Evolutionary conservation across 1,140 invertebrate genomes (phyloP).

Genomic region (Pogonus chalceus): DNA sequence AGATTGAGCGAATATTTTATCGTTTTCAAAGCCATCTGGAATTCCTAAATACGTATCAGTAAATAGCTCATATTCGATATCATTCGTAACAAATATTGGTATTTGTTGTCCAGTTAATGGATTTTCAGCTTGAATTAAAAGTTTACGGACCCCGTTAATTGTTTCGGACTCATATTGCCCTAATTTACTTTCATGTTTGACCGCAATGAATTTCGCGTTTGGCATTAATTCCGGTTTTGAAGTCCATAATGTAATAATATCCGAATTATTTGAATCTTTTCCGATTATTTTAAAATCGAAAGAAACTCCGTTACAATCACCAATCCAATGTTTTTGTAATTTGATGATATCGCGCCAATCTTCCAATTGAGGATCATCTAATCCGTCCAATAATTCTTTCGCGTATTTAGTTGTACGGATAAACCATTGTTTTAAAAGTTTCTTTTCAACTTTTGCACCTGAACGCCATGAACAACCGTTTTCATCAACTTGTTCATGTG

Average conservation of each 20-base stretch:
- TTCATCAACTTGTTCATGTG: constrained; percentile 94
- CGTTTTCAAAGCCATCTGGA: constrained; percentile 39
- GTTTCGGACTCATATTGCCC: constrained; percentile 31
- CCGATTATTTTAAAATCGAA: constrained; percentile 59
- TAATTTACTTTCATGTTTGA: constrained; percentile 43
- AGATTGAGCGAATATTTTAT: constrained; percentile 32
- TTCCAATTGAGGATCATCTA: constrained; percentile 55
- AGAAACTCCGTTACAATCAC: constrained; percentile 72
- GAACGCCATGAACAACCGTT: constrained; percentile 92
- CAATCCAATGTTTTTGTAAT: constrained; percentile 93
- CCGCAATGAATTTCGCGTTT: constrained; percentile 53
- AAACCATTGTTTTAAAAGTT: constrained; percentile 89
- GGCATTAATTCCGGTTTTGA: constrained; percentile 61
- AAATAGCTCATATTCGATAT: constrained; percentile 45
- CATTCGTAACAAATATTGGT: constrained; percentile 60
- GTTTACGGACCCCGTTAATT: constrained; percentile 24
- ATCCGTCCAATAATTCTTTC: constrained; percentile 64
- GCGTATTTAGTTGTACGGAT: constrained; percentile 85
- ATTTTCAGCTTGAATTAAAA: constrained; percentile 53
- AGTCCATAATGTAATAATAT: constrained; percentile 63
- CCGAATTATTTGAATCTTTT: constrained; percentile 33
- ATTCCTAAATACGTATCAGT: constrained; percentile 62
- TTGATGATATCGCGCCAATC: constrained; percentile 80
- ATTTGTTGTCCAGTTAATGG: constrained; percentile 60
- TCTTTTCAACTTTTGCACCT: constrained; percentile 88